Base-by-base conservation (phyloP, 2,888 invertebrate species). In the Nomada flava region DNA sequence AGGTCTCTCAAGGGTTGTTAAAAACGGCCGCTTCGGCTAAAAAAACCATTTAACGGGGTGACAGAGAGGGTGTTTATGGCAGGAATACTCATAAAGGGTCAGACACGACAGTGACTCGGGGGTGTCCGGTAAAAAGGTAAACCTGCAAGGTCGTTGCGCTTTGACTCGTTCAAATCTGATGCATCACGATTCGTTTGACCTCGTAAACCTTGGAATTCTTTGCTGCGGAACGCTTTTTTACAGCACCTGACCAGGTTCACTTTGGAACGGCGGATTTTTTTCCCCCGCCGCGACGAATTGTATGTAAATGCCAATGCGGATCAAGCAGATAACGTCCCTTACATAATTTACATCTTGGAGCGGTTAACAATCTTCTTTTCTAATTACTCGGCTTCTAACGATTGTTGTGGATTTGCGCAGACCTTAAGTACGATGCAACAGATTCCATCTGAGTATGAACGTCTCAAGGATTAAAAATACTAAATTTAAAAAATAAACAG, bases 1-100 rank as follows among this genome's bases (percentile, higher is more conserved):
- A 85, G 89, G 89, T 89, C 91, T 85, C 85, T 91, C 89, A 92
- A 93, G 93, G 92, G 93, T 93, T 93, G 92, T 92, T 90, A 92
- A 92, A 91, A 89, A 88, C 85, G 86, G 75, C 62, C 77, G 80
- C 85, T 86, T 89, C 78, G 85, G 87, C 85, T 84, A 91, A 90
- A 91, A 91, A 92, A 92, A 91, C 77, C 88, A 88, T 91, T 92
- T 89, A 93, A 93, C 91, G 89, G 93, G 92, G 92, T 91, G 91
- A 90, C 89, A 72, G 84, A 75, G 85, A 82, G 86, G 86, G 80
- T 87, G 86, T 91, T 91, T 90, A 91, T 89, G 89, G 83, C 86
- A 67, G 84, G 78, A 78, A 57, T 82, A 62, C 68, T 81, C 84
- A 76, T 85, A 86, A 86, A 86, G 81, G 89, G 84, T 87, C 89